Evolutionary conservation across 1,140 invertebrate species (phyloP), one percentile per base, ranked within the genome.

Genomic region (Venturia canescens): DNA sequence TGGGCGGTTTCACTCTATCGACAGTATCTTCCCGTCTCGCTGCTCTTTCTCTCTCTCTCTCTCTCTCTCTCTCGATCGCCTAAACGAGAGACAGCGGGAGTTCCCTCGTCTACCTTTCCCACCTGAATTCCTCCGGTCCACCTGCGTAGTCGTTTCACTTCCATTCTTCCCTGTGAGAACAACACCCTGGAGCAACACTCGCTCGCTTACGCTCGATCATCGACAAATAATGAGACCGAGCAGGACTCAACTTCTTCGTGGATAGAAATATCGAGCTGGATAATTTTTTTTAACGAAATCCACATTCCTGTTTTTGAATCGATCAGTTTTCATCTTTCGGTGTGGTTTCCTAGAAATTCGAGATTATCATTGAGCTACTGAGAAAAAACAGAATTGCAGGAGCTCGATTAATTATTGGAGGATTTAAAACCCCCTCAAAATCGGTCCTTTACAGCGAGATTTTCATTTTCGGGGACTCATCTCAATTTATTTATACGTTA

Each of bases 121-220:
- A n/a, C 50, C n/a, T 53, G 50, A 53, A 53, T 53, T 53, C 50
- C 50, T 53, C n/a, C n/a, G 50, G 50, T 53, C 50, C 50, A 53
- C 50, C 50, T 53, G 50, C 57, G 77, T 75, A 48, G 75, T 27
- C 34, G 74, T 9, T 67, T 50, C 44, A 27, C 48, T 74, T 71
- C 18, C 48, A 44, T 50, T 53, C 63, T 48, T 23, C 18, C 26
- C 76, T 77, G 63, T 1, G n/a, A n/a, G 29, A 34, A 83, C 83
- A 83, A 82, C 44, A 69, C 80, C 60, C 76, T 53, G 67, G 27
- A 80, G 70, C 80, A 82, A 83, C 60, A 83, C 78, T 81, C 84
- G 80, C 79, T 78, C 82, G 83, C 78, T 83, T 75, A 78, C 84
- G 83, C 74, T 21, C 16, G 50, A 53, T 18, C 50, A 53, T 53